Evolutionary conservation across 2,113 vertebrate species (phyloP).

Genomic region (Tyto alba): DNA sequence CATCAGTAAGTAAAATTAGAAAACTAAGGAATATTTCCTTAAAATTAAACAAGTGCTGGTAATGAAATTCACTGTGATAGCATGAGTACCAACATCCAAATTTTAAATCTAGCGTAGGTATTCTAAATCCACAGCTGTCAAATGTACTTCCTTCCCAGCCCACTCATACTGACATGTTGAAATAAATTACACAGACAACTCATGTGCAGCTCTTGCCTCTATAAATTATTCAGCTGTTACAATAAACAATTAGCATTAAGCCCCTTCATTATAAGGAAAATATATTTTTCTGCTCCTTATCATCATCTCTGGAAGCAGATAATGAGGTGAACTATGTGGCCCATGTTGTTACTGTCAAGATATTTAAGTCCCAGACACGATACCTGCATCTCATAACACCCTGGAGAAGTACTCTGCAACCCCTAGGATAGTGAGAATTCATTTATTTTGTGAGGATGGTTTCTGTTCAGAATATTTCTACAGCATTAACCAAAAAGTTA

Average conservation of each 20-base stretch:
- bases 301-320: neutral
- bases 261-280: neutral
- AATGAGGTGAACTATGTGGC: neutral
- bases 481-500: neutral
- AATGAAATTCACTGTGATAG: neutral
- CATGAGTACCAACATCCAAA: neutral
- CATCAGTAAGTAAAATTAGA: neutral
- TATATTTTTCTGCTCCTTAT: neutral
- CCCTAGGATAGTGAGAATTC: neutral
- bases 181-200: neutral
- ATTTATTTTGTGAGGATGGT: neutral
- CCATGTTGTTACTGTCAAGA: neutral
- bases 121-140: neutral
- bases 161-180: neutral
- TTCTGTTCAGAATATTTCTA: neutral
- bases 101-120: neutral
- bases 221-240: neutral
- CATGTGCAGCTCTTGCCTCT: neutral
- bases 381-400: neutral
- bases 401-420: neutral
- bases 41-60: neutral
- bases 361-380: neutral
- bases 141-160: neutral
- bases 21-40: neutral
- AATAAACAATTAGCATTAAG: neutral